Evolutionary conservation across 2,113 vertebrate species (phyloP).

Genomic region (Thryonomys swinderianus): DNA sequence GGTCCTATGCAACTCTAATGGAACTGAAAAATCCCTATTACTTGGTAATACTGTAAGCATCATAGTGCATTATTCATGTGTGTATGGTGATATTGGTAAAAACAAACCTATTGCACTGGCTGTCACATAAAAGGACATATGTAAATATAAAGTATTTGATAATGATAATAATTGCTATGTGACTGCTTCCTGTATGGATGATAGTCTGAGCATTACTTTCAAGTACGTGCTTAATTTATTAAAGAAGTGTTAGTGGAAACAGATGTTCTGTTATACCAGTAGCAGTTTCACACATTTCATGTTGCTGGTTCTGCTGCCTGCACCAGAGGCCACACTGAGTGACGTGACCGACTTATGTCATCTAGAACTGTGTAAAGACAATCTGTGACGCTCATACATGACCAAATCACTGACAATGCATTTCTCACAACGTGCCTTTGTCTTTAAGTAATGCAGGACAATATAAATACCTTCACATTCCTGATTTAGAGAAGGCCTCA

Average conservation of each 20-base stretch:
- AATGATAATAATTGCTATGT: background rate
- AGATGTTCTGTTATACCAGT: background rate
- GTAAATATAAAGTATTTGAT: background rate
- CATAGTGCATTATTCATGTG: background rate
- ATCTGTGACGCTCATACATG: background rate
- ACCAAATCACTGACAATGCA: background rate
- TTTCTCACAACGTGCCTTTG: background rate
- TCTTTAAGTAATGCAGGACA: background rate
- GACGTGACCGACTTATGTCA: background rate
- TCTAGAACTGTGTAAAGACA: background rate
- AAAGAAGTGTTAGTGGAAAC: background rate
- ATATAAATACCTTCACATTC: background rate
- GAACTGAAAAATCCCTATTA: background rate
- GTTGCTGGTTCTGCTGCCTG: background rate
- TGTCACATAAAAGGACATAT: background rate
- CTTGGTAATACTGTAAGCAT: background rate
- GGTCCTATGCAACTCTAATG: background rate
- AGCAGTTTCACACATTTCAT: background rate
- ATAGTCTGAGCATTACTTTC: background rate
- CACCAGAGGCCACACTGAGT: background rate
- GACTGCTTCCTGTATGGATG: no score
- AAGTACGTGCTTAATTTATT: background rate
- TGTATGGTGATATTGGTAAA: background rate
- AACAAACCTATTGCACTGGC: background rate
- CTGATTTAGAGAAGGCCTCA: constrained; percentile 13